Percentiles rank a stretch among this genome's conserved stretches.
phyloP scores from a whole-genome alignment of 2,113 vertebrate genomes.

The Cinclus cinclus region DNA sequence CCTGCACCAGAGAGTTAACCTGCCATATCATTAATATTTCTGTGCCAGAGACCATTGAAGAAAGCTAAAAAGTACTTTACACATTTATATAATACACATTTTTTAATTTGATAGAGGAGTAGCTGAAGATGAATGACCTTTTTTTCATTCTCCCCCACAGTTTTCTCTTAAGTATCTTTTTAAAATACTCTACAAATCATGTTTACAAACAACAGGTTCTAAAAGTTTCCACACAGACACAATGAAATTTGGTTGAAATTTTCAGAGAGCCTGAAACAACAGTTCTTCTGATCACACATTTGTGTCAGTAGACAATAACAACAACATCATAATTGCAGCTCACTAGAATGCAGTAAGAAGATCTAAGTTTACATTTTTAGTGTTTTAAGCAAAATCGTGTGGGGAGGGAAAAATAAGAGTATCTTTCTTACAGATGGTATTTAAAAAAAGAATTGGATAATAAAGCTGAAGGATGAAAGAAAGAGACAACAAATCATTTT shows the following conservation, averaged over 20 bases:
- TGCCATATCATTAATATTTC: not conserved
- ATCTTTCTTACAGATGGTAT: not conserved
- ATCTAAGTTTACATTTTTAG: not conserved
- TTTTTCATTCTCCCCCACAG: not conserved
- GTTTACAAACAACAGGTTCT: not conserved
- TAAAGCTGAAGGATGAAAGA: not conserved
- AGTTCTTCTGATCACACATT: not conserved
- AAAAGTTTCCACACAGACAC: not conserved
- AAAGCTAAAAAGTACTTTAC: not conserved
- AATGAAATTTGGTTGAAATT: not conserved
- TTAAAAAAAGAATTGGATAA: not conserved
- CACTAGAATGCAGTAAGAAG: not conserved
- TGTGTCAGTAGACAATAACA: not conserved
- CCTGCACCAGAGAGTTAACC: not conserved
- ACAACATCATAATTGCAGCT: not conserved
- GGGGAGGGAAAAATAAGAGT: not conserved
- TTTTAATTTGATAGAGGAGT: not conserved
- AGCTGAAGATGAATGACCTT: not conserved
- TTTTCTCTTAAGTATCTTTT: not conserved
- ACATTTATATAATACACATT: not conserved
- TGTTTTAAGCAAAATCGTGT: not conserved
- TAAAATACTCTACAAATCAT: not conserved
- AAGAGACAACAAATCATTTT: not conserved
- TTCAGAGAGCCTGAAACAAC: not conserved
- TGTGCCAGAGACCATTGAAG: not conserved